Base-by-base conservation (phyloP, 2,888 invertebrate species). In the Lithophane semibrunnea region DNA sequence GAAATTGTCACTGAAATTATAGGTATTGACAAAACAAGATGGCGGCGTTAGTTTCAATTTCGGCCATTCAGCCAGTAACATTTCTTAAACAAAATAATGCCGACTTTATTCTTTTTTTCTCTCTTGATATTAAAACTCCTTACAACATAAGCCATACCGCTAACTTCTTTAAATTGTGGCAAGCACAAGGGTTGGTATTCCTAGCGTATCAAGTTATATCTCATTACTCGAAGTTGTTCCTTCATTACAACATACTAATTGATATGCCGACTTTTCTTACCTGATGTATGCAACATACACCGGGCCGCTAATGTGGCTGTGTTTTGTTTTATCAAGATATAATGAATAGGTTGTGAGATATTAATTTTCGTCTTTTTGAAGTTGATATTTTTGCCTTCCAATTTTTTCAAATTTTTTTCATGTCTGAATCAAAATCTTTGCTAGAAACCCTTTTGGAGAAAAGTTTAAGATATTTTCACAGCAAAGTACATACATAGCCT, bases 141-240 rank as follows among this genome's bases (percentile, higher is more conserved):
- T 56, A 56, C n/a, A 0, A 56, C 56, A 56, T 12, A n/a, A 56
- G n/a, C 56, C 12, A n/a, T n/a, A n/a, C 13, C 91, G 91, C 91
- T 75, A 52, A 16, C 60, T 74, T 80, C 70, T 78, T 29, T 78
- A 64, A 16, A 77, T 89, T 89, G 75, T 64, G 54, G 77, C 87
- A 78, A 70, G 73, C 76, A 75, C 66, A 78, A 79, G 81, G 82
- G 88, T 84, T 80, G 83, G 72, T 87, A 75, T 47, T 49, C 61
- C 24, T 56, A 47, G 37, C 64, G 91, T 92, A 92, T 94, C 94
- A 91, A 82, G 88, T 94, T 92, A 88, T 90, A 89, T 91, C 94
- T 93, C 94, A 94, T 94, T 94, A 94, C 86, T 77, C 82, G 85
- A 84, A 85, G 80, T 81, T 87, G 83, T 86, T 86, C 90, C 89